A percentile compares a stretch with the other conserved stretches of the same genome.
Conservation (phyloP, 2,888 invertebrate species). For the Laspeyria flexula region DNA sequence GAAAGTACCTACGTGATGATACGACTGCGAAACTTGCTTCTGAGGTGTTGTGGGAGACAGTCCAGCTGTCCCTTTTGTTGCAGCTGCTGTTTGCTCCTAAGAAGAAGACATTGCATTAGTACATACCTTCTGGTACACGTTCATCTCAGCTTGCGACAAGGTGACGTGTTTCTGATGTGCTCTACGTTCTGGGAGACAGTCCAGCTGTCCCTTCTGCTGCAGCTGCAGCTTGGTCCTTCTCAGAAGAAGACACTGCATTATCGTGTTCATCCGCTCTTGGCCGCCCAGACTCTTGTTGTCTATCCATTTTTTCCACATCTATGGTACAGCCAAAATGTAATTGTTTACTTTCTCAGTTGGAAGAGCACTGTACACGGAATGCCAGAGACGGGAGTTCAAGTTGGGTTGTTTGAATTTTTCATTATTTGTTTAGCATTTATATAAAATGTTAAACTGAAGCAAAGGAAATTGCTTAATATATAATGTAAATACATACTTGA, state of each 20-base stretch:
- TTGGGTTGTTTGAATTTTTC: too few species aligned
- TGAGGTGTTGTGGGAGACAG: slow-evolving; percentile 87
- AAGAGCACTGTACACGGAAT: too few species aligned
- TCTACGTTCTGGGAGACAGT: slow-evolving; percentile 87
- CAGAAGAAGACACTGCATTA: slow-evolving; percentile 94
- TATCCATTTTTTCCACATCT: slow-evolving; percentile 97
- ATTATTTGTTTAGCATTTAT: too few species aligned
- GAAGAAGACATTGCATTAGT: slow-evolving; percentile 93
- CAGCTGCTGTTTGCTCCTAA: slow-evolving; percentile 94
- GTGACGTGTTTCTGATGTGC: slow-evolving; percentile 86
- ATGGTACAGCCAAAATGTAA: background rate
- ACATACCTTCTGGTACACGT: slow-evolving; percentile 88
- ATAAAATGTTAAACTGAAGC: too few species aligned
- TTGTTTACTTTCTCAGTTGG: too few species aligned
- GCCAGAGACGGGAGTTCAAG: too few species aligned
- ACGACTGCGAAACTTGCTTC: slow-evolving; percentile 87
- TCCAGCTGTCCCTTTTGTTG: slow-evolving; percentile 87
- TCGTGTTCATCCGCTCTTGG: slow-evolving; percentile 92
- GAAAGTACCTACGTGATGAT: too few species aligned
- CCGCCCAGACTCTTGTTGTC: slow-evolving; percentile 93
- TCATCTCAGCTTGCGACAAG: slow-evolving; percentile 89
- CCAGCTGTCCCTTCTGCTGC: slow-evolving; percentile 87
- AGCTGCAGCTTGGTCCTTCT: slow-evolving; percentile 95
- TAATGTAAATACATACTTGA: too few species aligned
- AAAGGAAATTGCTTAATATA: too few species aligned